These are phyloP conservation scores for Tetraodon nigroviridis DNA, from an alignment of 2,113 vertebrate species.

Conservation along the genomic window DNA sequence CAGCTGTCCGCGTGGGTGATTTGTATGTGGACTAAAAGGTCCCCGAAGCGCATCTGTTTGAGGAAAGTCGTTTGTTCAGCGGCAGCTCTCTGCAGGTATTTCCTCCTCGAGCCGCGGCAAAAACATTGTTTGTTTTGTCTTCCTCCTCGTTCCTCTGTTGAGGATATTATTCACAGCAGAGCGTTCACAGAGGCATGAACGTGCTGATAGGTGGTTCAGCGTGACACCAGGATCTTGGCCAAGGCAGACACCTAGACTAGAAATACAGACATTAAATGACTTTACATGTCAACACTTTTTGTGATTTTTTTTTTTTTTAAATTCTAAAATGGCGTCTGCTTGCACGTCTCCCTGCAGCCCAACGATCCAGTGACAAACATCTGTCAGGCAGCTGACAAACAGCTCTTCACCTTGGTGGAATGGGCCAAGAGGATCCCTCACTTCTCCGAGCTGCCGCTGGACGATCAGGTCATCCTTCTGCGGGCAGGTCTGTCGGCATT, in stretches of 20 bases:
- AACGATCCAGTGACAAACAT: slow-evolving; percentile 94
- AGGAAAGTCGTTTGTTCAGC: slow-evolving; percentile 53
- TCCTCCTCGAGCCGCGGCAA: slow-evolving; percentile 59
- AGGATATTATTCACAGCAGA: slow-evolving; percentile 51
- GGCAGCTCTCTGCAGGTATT: slow-evolving; percentile 69
- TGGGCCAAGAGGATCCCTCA: slow-evolving; percentile 93
- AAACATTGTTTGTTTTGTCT: slow-evolving; percentile 67
- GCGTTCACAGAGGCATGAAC: slow-evolving; percentile 23
- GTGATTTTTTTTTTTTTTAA: neutral
- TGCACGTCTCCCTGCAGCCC: slow-evolving; percentile 69
- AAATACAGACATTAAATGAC: slow-evolving; percentile 1
- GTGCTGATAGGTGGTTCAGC: slow-evolving; percentile 13
- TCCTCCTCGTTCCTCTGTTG: slow-evolving; percentile 43
- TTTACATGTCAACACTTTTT: slow-evolving; percentile 4
- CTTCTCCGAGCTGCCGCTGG: slow-evolving; percentile 88
- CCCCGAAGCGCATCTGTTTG: slow-evolving; percentile 52
- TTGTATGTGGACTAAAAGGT: slow-evolving; percentile 55
- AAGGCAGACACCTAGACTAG: slow-evolving; percentile 3
- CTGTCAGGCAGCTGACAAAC: slow-evolving; percentile 92
- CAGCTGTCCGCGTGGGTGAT: slow-evolving; percentile 45
- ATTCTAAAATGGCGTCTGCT: slow-evolving; percentile 3
- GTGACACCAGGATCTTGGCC: slow-evolving; percentile 8
- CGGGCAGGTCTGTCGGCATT: slow-evolving; percentile 78
- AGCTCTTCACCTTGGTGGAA: slow-evolving; percentile 90
- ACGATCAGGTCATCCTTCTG: slow-evolving; percentile 90